Evolutionary conservation across 2,888 invertebrate species (phyloP).

Genomic region (Sesia bembeciformis): DNA sequence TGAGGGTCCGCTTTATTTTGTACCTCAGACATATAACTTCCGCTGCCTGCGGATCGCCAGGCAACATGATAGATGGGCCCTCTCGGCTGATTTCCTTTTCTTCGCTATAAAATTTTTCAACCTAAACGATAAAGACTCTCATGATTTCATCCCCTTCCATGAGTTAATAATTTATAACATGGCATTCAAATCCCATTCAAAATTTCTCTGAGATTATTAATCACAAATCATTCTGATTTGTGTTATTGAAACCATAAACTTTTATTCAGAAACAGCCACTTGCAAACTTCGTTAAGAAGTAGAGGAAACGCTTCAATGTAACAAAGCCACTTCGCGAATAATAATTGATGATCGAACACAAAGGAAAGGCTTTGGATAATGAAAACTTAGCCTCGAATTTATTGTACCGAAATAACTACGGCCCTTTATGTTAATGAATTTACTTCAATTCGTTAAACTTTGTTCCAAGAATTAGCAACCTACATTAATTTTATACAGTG

Average conservation of each 20-base stretch:
- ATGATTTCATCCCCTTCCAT: constrained; percentile 35
- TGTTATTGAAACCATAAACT: constrained; percentile 7
- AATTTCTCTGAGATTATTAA: background rate
- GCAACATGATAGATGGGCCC: constrained; percentile 50
- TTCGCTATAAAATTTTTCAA: constrained; percentile 57
- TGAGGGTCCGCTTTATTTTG: constrained; percentile 40
- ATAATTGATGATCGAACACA: constrained; percentile 57
- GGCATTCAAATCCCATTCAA: background rate
- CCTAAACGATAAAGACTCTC: constrained; percentile 52
- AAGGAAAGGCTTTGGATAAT: constrained; percentile 30
- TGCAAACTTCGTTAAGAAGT: constrained; percentile 27
- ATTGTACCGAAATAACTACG: constrained; percentile 5
- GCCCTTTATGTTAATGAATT: background rate
- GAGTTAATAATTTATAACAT: constrained; percentile 46
- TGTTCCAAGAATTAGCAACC: background rate
- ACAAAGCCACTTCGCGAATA: constrained; percentile 38
- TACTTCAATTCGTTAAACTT: background rate
- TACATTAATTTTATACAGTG: background rate
- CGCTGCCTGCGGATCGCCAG: constrained; percentile 34
- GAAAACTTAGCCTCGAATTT: constrained; percentile 24
- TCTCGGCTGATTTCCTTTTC: constrained; percentile 48
- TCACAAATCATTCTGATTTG: constrained; percentile 7
- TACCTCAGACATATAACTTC: constrained; percentile 46
- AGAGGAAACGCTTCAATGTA: constrained; percentile 29
- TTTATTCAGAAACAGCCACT: constrained; percentile 25